Evolutionary conservation across 2,888 invertebrate species (phyloP), one percentile per base, ranked within the genome.

Genomic region (Helicoverpa assulta): DNA sequence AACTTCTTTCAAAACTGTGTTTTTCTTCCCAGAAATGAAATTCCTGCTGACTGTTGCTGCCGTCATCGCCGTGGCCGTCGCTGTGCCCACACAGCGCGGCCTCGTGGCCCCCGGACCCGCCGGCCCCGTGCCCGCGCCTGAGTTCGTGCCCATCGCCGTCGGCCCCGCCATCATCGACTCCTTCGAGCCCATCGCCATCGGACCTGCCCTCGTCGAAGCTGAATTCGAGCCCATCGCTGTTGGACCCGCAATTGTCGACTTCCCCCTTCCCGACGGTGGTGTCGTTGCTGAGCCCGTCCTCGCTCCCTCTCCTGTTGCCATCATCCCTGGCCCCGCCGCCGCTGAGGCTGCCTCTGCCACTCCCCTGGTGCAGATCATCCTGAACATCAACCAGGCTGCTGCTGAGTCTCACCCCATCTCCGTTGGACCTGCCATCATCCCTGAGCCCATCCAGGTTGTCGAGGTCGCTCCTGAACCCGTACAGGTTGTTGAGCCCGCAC

Each of bases 351-450:
- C 79, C 53, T 67, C 74, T 19, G 50, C 58, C 53, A 21, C 79
- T 76, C 82, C 86, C 57, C 82, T 88, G 37, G 83, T 86, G 51
- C 86, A 86, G 72, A 86, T 88, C 76, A 86, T 86, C 67, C 37
- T 88, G 67, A 88, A 87, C 81, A 77, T 87, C 70, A 82, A 81
- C 74, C 78, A 82, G 33, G 74, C 71, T 8, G 78, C 84, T 1
- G 73, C 64, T 37, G 78, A 84, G 1, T 73, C 64, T 37, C 69
- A 21, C 2, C 67, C 73, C 55, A 29, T 70, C 33, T 29, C 51
- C 47, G 65, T 80, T 6, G 80, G 58, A 54, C 87, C 89, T 77
- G 89, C 73, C 14, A 77, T 88, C 61, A 73, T 71, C 65, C 86
- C 89, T 21, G 67, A 70, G 7, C 74, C 85, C 43, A 62, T 50